Conservation (phyloP, 2,888 invertebrate species). For the Drosophila kambysellisi region DNA sequence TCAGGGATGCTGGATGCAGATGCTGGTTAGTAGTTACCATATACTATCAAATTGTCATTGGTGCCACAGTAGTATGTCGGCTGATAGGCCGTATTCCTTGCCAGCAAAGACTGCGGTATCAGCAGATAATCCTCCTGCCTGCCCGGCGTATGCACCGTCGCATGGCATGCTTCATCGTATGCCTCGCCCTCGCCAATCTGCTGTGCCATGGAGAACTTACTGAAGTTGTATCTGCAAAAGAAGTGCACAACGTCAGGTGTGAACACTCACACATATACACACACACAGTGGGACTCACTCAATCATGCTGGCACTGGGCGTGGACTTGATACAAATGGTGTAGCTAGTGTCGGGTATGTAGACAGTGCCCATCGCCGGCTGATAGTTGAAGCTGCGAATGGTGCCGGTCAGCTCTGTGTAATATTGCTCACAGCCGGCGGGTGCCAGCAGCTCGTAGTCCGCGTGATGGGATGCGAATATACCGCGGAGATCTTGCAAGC, state of each 20-base stretch:
- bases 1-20: constrained; percentile 1
- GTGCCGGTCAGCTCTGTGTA: constrained; percentile 87
- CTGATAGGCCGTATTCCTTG: constrained; percentile 81
- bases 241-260: constrained; percentile 86
- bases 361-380: constrained; percentile 83
- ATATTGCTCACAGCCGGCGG: constrained; percentile 89
- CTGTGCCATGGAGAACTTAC: constrained; percentile 71
- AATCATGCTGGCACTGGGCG: constrained; percentile 71
- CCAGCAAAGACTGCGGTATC: constrained; percentile 85
- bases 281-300: constrained; percentile 64
- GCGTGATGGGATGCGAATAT: constrained; percentile 76
- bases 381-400: constrained; percentile 88
- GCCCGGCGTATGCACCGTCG: constrained; percentile 86
- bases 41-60: constrained; percentile 64
- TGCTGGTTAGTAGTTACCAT: constrained; percentile 50
- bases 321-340: constrained; percentile 88
- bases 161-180: constrained; percentile 86
- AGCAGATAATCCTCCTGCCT: constrained; percentile 86
- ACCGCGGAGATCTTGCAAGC: constrained; percentile 75
- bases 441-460: constrained; percentile 85
- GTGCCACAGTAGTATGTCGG: constrained; percentile 84
- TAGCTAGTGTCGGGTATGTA: constrained; percentile 88
- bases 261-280: neutral
- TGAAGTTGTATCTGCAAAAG: constrained; percentile 77
- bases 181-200: constrained; percentile 58